phyloP scores from a whole-genome alignment of 2,113 vertebrate species.

The Pimephales promelas region DNA sequence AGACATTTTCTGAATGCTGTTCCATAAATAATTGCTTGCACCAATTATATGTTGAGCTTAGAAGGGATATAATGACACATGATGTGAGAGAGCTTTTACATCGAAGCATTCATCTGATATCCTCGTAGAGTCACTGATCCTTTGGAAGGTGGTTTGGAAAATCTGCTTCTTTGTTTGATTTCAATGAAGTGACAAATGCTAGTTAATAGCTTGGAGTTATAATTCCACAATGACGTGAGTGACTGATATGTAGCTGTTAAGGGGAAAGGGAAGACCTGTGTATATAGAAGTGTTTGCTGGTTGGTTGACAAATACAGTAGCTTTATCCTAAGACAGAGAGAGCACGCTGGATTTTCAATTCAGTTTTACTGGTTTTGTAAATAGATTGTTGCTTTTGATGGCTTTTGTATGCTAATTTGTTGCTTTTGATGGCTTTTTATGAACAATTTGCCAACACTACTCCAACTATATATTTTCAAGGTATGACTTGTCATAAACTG shows the following conservation, averaged over 20 bases:
- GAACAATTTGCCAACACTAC: neutral
- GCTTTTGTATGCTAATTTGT: too few species aligned
- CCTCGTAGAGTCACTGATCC: slow-evolving; percentile 49
- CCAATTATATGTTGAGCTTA: neutral
- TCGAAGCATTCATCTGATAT: slow-evolving; percentile 14
- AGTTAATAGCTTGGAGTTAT: slow-evolving; percentile 36
- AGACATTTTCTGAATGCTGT: neutral
- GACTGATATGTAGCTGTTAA: slow-evolving; percentile 56
- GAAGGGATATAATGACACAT: slow-evolving; percentile 27
- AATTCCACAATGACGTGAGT: slow-evolving; percentile 62
- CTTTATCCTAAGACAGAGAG: neutral
- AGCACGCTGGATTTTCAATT: neutral
- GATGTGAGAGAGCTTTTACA: slow-evolving; percentile 1
- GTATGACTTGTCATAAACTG: neutral
- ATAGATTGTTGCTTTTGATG: too few species aligned
- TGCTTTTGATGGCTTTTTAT: neutral
- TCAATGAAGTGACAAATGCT: slow-evolving; percentile 40
- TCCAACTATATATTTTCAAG: too few species aligned
- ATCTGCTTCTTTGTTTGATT: slow-evolving; percentile 36
- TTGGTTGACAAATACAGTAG: neutral
- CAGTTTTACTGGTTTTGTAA: neutral
- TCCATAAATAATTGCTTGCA: neutral
- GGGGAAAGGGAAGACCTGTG: neutral
- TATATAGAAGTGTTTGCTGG: neutral
- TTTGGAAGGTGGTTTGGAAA: slow-evolving; percentile 52